These are phyloP conservation scores for Acanthiza pusilla DNA, from an alignment of 2,797 vertebrate species.

Conservation along the genomic window DNA sequence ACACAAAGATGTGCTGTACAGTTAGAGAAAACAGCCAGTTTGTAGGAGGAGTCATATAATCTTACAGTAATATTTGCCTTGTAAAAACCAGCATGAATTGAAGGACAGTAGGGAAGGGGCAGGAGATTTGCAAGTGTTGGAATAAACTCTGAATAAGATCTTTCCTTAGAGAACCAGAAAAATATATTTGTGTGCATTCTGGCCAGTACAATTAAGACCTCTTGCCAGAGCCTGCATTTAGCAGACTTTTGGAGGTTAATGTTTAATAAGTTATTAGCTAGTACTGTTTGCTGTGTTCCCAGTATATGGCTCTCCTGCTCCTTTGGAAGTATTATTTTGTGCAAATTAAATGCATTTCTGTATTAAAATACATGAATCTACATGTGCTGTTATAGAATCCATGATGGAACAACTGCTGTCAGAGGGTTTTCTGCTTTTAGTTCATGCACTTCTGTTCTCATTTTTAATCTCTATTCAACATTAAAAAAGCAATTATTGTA, in stretches of 20 bases:
- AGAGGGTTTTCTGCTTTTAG: background rate
- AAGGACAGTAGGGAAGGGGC: background rate
- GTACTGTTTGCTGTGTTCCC: background rate
- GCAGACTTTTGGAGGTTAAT: constrained; percentile 2
- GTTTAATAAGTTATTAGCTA: background rate
- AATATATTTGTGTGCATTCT: background rate
- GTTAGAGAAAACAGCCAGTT: background rate
- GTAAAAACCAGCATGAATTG: background rate
- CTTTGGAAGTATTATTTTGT: background rate
- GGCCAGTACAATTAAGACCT: background rate
- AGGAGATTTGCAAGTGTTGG: background rate
- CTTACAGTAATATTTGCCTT: background rate
- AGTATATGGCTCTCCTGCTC: background rate
- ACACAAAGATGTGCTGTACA: background rate
- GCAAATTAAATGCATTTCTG: background rate
- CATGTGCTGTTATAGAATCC: background rate
- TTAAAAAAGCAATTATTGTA: background rate
- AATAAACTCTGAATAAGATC: background rate
- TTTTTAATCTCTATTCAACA: background rate
- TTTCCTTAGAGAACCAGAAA: background rate
- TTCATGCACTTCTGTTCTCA: background rate
- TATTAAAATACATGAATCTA: background rate
- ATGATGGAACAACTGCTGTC: background rate
- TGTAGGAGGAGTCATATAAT: background rate
- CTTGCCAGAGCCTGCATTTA: background rate